These are phyloP conservation scores for Megaceryle maxima DNA, from an alignment of 2,113 vertebrate species.

Conservation along the genomic window DNA sequence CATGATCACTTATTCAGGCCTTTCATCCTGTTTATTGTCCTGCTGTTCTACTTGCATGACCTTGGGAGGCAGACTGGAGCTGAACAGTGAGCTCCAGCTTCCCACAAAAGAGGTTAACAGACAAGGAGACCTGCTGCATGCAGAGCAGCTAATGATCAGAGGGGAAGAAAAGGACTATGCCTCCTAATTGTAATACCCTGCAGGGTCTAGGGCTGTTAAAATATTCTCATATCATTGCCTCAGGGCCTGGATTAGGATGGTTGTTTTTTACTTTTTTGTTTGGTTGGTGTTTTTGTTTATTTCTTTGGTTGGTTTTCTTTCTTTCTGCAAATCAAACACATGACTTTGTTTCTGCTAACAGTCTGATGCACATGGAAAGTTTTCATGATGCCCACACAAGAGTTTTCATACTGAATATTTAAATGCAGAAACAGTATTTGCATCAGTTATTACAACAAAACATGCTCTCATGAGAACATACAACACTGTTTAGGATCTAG, in stretches of 20 bases:
- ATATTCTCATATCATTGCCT: background rate
- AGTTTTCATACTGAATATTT: background rate
- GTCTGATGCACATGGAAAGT: background rate
- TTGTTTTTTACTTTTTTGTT: background rate
- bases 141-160: background rate
- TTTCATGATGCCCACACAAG: background rate
- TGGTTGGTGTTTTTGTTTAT: background rate
- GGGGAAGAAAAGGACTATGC: background rate
- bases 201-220: background rate
- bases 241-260: background rate
- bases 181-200: background rate
- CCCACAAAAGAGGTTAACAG: background rate
- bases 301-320: background rate
- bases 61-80: background rate
- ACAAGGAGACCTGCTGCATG: background rate
- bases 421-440: background rate
- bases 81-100: background rate
- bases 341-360: background rate
- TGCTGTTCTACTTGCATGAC: fast-evolving
- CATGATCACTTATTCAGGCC: background rate
- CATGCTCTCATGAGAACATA: background rate
- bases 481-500: background rate
- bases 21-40: background rate
- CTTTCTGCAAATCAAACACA: background rate
- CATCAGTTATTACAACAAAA: background rate